Conservation (phyloP, 1,140 invertebrate species). For the Formica selysi region DNA sequence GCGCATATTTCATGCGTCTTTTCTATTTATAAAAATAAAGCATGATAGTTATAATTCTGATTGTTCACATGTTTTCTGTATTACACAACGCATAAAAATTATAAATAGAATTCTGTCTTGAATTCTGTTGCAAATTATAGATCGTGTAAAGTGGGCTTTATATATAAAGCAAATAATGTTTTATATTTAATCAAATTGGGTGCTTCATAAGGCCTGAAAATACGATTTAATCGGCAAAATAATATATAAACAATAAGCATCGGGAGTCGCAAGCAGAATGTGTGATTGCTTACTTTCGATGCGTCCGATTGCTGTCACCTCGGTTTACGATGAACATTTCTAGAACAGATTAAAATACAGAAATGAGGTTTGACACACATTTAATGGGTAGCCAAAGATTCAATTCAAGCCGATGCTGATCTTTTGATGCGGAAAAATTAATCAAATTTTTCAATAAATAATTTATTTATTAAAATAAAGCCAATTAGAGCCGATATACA, state of each 20-base stretch:
- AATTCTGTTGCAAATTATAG: too few species aligned
- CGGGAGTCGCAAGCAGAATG: not conserved
- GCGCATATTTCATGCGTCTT: too few species aligned
- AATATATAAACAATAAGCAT: conserved; percentile 12
- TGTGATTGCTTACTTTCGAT: conserved; percentile 73
- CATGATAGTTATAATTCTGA: too few species aligned
- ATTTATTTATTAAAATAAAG: not conserved
- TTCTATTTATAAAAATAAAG: too few species aligned
- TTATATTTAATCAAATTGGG: not conserved
- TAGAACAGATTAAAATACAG: conserved; percentile 55
- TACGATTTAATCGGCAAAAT: not conserved
- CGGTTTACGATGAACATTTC: conserved; percentile 25
- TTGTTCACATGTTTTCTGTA: too few species aligned
- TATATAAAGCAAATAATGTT: not conserved
- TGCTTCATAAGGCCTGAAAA: not conserved
- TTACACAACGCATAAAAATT: too few species aligned
- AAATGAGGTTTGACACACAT: conserved; percentile 51
- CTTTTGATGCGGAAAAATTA: not conserved
- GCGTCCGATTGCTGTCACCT: conserved; percentile 45
- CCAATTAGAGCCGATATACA: not conserved
- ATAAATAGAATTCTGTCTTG: too few species aligned
- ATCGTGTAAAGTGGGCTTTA: too few species aligned
- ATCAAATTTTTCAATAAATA: conserved; percentile 18
- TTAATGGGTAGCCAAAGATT: conserved; percentile 14
- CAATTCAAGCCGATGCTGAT: conserved; percentile 19